These are phyloP conservation scores for Choloepus didactylus DNA, from an alignment of 2,797 vertebrate species.

Conservation along the genomic window DNA sequence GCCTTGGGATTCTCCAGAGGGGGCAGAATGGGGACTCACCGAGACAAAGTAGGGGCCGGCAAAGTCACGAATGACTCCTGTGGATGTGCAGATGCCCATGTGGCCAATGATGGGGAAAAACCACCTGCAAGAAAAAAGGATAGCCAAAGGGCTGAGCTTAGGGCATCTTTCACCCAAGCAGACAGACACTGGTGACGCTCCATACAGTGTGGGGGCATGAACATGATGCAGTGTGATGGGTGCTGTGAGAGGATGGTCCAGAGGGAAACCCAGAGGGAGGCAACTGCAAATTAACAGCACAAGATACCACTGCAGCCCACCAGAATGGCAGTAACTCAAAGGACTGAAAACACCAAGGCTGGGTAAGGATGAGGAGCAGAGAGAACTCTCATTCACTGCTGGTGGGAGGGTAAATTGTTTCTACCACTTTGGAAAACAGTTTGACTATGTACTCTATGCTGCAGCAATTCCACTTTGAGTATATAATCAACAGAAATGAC, in stretches of 20 bases:
- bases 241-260: not conserved
- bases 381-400: not conserved
- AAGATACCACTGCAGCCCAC: accelerated
- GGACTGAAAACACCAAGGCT: accelerated
- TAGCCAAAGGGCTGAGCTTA: not conserved
- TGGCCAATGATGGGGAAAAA: slow-evolving; percentile 97
- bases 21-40: slow-evolving; percentile 88
- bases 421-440: not conserved
- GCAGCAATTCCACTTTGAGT: not conserved
- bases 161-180: not conserved
- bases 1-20: not conserved
- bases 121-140: slow-evolving; percentile 90
- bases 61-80: slow-evolving; percentile 96
- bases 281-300: not conserved
- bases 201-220: not conserved
- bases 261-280: not conserved
- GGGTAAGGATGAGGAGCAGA: not conserved
- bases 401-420: not conserved
- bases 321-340: not conserved
- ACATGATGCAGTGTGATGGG: accelerated
- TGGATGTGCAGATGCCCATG: slow-evolving; percentile 98
- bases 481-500: not conserved
- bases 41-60: slow-evolving; percentile 98
- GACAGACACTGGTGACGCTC: not conserved
- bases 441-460: not conserved